Conservation (phyloP, 2,113 vertebrate genomes). For the Edolisoma coerulescens region DNA sequence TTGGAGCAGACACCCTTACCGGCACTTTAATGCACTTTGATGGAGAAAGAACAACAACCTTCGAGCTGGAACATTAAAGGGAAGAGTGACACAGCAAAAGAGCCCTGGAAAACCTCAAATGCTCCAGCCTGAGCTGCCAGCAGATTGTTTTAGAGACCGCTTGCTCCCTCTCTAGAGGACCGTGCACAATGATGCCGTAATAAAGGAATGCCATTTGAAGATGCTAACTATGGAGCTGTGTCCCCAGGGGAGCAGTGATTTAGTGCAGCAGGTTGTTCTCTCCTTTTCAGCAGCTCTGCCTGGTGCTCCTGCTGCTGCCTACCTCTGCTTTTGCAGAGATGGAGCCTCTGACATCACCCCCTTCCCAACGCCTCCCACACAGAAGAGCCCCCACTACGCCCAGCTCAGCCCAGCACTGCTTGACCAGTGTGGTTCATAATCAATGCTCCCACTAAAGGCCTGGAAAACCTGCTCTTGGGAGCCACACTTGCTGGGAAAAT, state of each 20-base stretch:
- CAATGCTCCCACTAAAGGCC: background rate
- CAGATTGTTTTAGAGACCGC: background rate
- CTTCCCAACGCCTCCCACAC: background rate
- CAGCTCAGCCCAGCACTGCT: background rate
- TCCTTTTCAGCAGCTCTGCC: background rate
- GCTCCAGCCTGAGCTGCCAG: background rate
- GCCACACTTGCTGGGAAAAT: background rate
- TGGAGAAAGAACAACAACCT: background rate
- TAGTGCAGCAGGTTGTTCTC: background rate
- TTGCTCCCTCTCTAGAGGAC: conserved; percentile 2
- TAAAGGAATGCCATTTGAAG: background rate
- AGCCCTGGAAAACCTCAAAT: conserved; percentile 33
- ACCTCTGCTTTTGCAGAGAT: background rate
- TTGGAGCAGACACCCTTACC: background rate
- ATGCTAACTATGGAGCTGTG: background rate
- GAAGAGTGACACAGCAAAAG: conserved; percentile 18
- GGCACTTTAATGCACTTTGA: background rate
- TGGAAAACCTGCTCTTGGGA: background rate
- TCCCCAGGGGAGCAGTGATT: background rate
- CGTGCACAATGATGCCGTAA: background rate
- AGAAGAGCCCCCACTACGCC: background rate
- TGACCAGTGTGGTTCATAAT: background rate
- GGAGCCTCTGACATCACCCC: background rate
- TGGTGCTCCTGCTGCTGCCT: background rate
- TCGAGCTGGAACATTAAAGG: background rate